Percentiles rank a stretch among this genome's conserved stretches.
Evolutionary conservation across 1,140 invertebrate species (phyloP).

Genomic region (Lithobius niger): DNA sequence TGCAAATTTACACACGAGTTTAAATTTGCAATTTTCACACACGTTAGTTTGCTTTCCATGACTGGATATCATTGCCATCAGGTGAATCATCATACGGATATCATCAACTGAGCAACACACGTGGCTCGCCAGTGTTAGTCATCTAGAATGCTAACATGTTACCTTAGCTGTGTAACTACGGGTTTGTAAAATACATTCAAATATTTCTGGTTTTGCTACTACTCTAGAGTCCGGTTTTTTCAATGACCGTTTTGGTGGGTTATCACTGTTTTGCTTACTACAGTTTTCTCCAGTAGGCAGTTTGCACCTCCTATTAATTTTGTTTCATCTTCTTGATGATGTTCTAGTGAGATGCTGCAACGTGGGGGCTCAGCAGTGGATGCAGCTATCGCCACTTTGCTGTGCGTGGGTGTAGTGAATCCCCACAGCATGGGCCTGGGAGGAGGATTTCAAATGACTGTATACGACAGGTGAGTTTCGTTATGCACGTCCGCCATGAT

Average conservation of each 20-base stretch:
- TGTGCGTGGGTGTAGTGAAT: conserved; percentile 74
- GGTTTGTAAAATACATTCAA: neutral
- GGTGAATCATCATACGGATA: no score
- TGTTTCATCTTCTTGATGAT: no score
- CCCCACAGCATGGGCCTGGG: conserved; percentile 64
- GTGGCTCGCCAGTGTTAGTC: no score
- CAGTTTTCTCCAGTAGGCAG: neutral
- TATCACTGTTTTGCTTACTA: neutral
- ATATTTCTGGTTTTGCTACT: neutral
- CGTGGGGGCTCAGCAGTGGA: conserved; percentile 80
- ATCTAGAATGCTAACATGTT: no score
- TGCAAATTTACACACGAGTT: no score
- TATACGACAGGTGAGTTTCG: conserved; percentile 42
- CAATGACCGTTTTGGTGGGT: neutral
- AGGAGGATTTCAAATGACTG: conserved; percentile 72
- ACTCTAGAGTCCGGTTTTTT: neutral
- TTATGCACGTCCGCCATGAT: neutral
- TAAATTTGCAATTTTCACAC: no score
- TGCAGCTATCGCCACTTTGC: conserved; percentile 62
- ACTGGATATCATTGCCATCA: no score
- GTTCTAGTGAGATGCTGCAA: conserved; percentile 56
- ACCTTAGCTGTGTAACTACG: neutral
- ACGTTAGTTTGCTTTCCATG: no score
- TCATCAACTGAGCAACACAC: no score
- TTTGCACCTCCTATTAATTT: neutral